A percentile compares a stretch with the other conserved stretches of the same genome.
Conservation (phyloP, 2,797 vertebrate species). For the Coregonus suidteri region DNA sequence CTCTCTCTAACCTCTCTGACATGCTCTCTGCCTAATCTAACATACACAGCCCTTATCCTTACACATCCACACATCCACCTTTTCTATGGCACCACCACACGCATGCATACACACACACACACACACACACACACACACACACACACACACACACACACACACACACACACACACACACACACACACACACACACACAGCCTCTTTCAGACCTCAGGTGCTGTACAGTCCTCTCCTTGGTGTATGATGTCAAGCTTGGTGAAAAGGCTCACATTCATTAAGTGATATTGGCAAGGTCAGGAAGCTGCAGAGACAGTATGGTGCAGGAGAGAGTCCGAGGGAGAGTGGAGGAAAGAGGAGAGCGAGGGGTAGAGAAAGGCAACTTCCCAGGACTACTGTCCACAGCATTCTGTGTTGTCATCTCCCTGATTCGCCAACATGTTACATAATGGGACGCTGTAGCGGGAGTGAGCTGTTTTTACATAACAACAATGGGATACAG, state of each 20-base stretch:
- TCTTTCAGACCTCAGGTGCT: not conserved
- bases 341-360: constrained; percentile 10
- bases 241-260: not conserved
- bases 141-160: constrained; percentile 6
- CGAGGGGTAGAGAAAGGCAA: constrained; percentile 14
- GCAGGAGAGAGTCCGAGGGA: constrained; percentile 10
- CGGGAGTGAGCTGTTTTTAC: not conserved
- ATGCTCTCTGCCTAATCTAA: constrained; percentile 18
- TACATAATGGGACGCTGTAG: not conserved
- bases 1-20: constrained; percentile 34
- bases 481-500: not conserved
- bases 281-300: not conserved
- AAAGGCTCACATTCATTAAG: not conserved
- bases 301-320: not conserved
- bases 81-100: not conserved
- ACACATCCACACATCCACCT: not conserved
- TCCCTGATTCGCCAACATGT: not conserved
- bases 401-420: constrained; percentile 7
- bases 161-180: constrained; percentile 10
- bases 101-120: not conserved
- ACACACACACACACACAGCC: not conserved
- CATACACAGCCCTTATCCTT: not conserved
- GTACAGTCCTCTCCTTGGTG: not conserved
- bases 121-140: constrained; percentile 8
- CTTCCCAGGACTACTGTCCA: constrained; percentile 33